phyloP scores from a whole-genome alignment of 2,888 invertebrate genomes.

The Luffia ferchaultella region DNA sequence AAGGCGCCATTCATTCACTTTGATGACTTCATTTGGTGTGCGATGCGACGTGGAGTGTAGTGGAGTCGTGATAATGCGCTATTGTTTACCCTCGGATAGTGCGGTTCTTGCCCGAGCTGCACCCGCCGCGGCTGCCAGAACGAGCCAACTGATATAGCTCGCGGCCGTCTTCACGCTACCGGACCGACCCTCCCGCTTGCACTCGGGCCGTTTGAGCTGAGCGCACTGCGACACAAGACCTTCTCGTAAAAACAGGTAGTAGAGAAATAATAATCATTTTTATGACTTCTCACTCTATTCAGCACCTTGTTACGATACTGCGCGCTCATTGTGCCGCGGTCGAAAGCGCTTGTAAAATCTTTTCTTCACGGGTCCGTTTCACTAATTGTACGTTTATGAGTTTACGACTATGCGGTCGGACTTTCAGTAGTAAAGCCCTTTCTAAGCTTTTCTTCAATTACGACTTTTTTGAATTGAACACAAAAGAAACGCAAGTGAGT shows the following conservation, averaged over 20 bases:
- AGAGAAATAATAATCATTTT: constrained; percentile 69
- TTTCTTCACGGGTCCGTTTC: constrained; percentile 64
- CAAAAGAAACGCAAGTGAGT: too few relatives aligned
- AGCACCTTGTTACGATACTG: constrained; percentile 67
- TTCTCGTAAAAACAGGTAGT: constrained; percentile 67
- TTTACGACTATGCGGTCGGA: constrained; percentile 61
- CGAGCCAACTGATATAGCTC: background rate
- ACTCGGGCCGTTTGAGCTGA: constrained; percentile 22
- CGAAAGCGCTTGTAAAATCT: constrained; percentile 65
- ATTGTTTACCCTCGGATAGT: constrained; percentile 67
- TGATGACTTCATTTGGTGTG: constrained; percentile 61
- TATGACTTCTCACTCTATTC: constrained; percentile 69
- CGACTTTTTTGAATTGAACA: too few relatives aligned
- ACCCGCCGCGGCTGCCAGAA: background rate
- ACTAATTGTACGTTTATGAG: constrained; percentile 67
- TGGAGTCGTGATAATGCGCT: constrained; percentile 62
- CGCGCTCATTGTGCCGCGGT: constrained; percentile 62
- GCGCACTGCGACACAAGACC: constrained; percentile 39
- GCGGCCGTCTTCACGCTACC: background rate
- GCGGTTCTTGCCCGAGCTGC: constrained; percentile 38
- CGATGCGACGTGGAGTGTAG: constrained; percentile 41
- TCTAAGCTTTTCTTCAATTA: constrained; percentile 42
- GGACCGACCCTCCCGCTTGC: constrained; percentile 35
- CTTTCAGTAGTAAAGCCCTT: constrained; percentile 51
- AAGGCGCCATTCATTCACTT: constrained; percentile 58